Evolutionary conservation across 2,113 vertebrate genomes (phyloP), one percentile per base, ranked within the genome.

Genomic region (Ceyx cyanopectus): DNA sequence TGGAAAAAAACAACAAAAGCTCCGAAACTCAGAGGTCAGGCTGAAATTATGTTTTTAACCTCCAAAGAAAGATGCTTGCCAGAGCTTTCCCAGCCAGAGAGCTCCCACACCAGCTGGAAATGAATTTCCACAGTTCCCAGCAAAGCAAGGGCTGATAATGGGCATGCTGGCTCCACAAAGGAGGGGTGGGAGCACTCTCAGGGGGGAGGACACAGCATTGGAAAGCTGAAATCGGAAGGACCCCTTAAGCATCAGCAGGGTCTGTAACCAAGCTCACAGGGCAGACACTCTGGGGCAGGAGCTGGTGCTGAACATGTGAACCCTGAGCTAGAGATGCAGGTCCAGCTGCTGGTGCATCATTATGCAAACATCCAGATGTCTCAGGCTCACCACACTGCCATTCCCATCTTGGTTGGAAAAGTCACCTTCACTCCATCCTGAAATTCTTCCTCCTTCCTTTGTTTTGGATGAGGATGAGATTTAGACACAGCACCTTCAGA

Each of bases 1-100:
- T 91, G 91, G 81, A 89, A 30, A 96, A 96, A 96, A 92, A 63
- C 82, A 96, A 89, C 94, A 95, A 95, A 95, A 92, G 94, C 96
- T 81, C 65, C 0, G 7, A 87, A 96, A 96, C 18, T 26, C 92
- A 92, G 89, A 91, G 95, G 91, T 95, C 95, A 96, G 81, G 78
- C 83, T 87, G 88, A 96, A 96, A 96, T 91, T 65, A 95, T 80
- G 89, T 84, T 91, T 95, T 92, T 91, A 97, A 95, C 94, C 95
- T 95, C 85, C 2, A 87, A 92, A 94, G 84, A 95, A 96, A 95
- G 78, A 95, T 40, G 92, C 70, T 95, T 81, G 86, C 92, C 58
- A 87, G 91, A 89, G 34, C 77, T 24, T 89, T 96, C 69, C 48
- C 72, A 85, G 91, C 29, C 84, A 89, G 32, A 89, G 51, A 4